Conservation (phyloP, 2,797 vertebrate genomes). For the Lepilemur ruficaudatus region DNA sequence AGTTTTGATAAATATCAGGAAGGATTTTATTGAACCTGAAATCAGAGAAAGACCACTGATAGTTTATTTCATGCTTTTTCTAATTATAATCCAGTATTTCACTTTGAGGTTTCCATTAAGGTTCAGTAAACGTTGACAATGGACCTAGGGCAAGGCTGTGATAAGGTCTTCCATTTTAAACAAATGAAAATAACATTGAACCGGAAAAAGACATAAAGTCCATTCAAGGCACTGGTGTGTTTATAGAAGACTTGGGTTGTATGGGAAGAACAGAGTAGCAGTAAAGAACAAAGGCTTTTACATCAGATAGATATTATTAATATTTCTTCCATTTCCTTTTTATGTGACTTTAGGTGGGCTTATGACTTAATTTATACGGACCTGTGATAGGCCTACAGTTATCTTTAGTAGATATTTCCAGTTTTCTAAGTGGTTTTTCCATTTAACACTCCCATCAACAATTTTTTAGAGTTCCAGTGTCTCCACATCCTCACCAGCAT, state of each 20-base stretch:
- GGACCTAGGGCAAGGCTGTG: neutral
- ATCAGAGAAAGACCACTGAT: neutral
- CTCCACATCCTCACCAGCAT: neutral
- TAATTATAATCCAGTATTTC: neutral
- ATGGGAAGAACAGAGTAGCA: neutral
- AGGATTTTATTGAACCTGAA: neutral
- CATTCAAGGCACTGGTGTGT: neutral
- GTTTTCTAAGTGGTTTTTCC: neutral
- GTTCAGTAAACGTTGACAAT: neutral
- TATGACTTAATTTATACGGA: neutral
- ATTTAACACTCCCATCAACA: neutral
- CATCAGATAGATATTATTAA: neutral
- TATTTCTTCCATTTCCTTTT: neutral
- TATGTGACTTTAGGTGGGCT: neutral
- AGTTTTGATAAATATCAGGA: neutral
- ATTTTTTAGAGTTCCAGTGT: neutral
- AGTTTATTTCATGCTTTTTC: neutral
- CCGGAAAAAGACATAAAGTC: neutral
- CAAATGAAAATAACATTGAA: neutral
- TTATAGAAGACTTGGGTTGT: neutral
- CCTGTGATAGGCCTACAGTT: neutral
- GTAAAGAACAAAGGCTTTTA: neutral
- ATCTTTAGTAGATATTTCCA: neutral
- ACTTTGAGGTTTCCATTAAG: neutral
- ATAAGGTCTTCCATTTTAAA: conserved; percentile 37